Percentiles rank a stretch among this genome's conserved stretches.
Evolutionary conservation across 2,113 vertebrate species (phyloP).

Genomic region (Chitala chitala): DNA sequence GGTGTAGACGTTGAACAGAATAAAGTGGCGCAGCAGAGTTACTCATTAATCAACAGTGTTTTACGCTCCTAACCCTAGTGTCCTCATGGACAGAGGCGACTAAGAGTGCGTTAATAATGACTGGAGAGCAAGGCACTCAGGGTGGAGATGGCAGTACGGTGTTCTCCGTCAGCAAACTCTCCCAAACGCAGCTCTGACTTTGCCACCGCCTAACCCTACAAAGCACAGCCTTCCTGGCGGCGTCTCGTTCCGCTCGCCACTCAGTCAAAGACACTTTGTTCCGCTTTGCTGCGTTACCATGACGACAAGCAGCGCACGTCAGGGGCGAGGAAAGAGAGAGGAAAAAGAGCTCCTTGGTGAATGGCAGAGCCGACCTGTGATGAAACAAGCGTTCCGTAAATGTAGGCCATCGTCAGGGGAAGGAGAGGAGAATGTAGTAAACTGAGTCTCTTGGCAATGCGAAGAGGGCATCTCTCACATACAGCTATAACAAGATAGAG

Average conservation of each 20-base stretch:
- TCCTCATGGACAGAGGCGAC: too few species aligned
- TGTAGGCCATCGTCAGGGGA: background rate
- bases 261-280: background rate
- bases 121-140: background rate
- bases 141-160: too few species aligned
- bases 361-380: constrained; percentile 2
- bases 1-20: background rate
- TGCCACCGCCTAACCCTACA: background rate
- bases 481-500: too few species aligned
- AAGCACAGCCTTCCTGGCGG: background rate
- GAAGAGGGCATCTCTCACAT: too few species aligned
- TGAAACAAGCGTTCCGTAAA: background rate
- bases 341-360: background rate
- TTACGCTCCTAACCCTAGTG: background rate
- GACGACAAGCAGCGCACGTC: background rate
- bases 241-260: background rate
- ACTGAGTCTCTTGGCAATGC: background rate
- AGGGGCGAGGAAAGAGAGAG: constrained; percentile 5
- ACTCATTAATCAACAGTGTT: background rate
- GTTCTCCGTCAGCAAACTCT: too few species aligned
- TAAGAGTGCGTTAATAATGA: background rate
- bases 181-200: background rate
- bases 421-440: background rate
- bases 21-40: background rate
- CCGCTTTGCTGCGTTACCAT: background rate